phyloP scores from a whole-genome alignment of 2,797 vertebrate species.

The Ambastaia sidthimunki region DNA sequence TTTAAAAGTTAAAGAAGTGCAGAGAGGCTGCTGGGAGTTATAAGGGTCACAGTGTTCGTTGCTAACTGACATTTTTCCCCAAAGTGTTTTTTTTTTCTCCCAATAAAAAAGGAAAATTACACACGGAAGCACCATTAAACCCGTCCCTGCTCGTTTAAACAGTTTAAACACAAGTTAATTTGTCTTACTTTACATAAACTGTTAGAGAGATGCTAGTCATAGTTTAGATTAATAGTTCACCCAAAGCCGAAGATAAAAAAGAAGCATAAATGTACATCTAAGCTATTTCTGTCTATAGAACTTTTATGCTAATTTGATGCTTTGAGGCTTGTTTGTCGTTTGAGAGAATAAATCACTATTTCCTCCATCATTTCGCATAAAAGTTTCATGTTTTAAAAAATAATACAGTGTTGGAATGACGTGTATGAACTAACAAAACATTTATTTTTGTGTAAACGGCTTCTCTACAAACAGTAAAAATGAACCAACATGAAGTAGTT shows the following conservation, averaged over 20 bases:
- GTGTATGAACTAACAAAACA: too few relatives aligned
- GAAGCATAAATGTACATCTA: too few relatives aligned
- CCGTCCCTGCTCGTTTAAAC: conserved; percentile 25
- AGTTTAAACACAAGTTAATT: conserved; percentile 1
- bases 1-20: not conserved
- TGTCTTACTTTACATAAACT: conserved; percentile 20
- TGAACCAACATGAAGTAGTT: not conserved
- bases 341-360: not conserved
- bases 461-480: too few relatives aligned
- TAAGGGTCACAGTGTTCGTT: not conserved
- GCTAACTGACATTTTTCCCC: not conserved
- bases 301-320: not conserved
- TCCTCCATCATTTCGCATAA: too few relatives aligned
- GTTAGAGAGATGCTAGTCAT: too few relatives aligned
- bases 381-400: not conserved
- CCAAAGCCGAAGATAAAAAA: too few relatives aligned
- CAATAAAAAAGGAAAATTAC: not conserved
- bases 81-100: too few relatives aligned
- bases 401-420: not conserved
- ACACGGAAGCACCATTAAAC: not conserved
- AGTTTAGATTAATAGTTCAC: not conserved
- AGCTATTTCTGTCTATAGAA: not conserved
- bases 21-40: not conserved
- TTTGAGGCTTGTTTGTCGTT: not conserved
- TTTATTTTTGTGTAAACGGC: not conserved